A percentile compares a stretch with the other conserved stretches of the same genome.
Evolutionary conservation across 2,797 vertebrate species (phyloP).

Genomic region (Sebastes trivittatus): DNA sequence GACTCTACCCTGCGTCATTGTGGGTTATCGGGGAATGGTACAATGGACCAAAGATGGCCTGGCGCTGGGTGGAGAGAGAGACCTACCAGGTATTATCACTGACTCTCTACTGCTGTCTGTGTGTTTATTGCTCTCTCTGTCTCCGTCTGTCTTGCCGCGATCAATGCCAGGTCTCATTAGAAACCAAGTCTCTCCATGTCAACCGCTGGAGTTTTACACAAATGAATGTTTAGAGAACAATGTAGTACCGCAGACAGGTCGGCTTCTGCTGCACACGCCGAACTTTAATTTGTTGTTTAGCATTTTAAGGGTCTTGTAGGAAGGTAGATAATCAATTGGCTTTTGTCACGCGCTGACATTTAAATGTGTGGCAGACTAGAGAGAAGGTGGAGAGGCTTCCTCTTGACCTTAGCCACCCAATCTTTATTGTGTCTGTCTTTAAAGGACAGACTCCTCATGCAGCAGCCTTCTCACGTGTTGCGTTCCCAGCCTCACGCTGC

Average conservation of each 20-base stretch:
- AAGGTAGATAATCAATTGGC: constrained; percentile 83
- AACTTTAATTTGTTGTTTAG: constrained; percentile 83
- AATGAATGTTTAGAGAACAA: constrained; percentile 71
- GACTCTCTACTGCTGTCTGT: neutral
- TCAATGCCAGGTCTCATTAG: constrained; percentile 77
- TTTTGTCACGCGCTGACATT: constrained; percentile 80
- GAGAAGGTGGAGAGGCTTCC: constrained; percentile 58
- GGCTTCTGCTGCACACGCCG: constrained; percentile 48
- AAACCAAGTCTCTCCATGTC: constrained; percentile 66
- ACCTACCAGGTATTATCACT: constrained; percentile 86
- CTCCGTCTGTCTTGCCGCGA: constrained; percentile 51
- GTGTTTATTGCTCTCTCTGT: constrained; percentile 45
- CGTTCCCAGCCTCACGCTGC: constrained; percentile 49
- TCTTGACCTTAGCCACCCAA: constrained; percentile 69
- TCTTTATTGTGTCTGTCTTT: constrained; percentile 73
- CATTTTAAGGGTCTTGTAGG: constrained; percentile 78
- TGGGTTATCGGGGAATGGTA: constrained; percentile 88
- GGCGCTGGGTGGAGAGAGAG: constrained; percentile 90
- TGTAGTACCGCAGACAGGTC: constrained; percentile 52
- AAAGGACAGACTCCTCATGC: constrained; percentile 67
- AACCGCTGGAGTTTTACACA: constrained; percentile 67
- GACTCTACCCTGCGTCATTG: constrained; percentile 86
- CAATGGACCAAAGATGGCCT: constrained; percentile 95
- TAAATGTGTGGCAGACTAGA: constrained; percentile 69
- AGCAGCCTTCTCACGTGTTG: constrained; percentile 62